These are phyloP conservation scores for Actinia equina DNA, from an alignment of 64 coral and sea anemone species.

Conservation along the genomic window DNA sequence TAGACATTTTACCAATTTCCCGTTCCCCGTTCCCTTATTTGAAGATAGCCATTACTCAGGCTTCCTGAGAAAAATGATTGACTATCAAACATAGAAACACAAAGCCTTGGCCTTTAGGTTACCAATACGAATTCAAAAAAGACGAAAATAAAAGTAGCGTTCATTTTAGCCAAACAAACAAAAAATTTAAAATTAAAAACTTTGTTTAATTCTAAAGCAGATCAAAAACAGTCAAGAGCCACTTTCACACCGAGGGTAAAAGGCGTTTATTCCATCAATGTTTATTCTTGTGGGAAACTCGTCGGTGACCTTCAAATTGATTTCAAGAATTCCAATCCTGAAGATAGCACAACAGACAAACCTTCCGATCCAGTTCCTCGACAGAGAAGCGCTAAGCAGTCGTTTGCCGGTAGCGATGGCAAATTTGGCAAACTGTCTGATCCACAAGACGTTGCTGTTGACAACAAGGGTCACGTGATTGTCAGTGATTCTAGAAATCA, in stretches of 20 bases:
- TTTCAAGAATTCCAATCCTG: not conserved
- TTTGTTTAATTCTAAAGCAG: not conserved
- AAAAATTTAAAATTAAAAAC: too few relatives aligned
- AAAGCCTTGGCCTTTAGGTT: too few relatives aligned
- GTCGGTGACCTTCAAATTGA: conserved; percentile 36
- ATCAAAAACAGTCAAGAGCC: not conserved
- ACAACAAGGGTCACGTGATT: conserved; percentile 65
- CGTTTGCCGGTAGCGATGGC: conserved; percentile 68
- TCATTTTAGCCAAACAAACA: too few relatives aligned
- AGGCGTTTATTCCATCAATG: conserved; percentile 21
- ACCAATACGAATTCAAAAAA: too few relatives aligned
- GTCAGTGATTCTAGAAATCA: conserved; percentile 89
- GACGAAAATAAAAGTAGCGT: too few relatives aligned
- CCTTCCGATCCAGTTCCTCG: conserved; percentile 45
- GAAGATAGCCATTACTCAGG: too few relatives aligned
- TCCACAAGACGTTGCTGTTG: conserved; percentile 73
- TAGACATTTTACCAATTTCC: too few relatives aligned
- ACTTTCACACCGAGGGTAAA: not conserved
- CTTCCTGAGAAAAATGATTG: too few relatives aligned
- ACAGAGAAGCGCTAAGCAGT: conserved; percentile 67
- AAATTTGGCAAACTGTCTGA: conserved; percentile 74
- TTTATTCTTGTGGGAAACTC: conserved; percentile 12
- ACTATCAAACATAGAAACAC: too few relatives aligned
- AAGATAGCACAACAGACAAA: too few relatives aligned
- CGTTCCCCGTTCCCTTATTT: too few relatives aligned